phyloP scores from a whole-genome alignment of 2,113 vertebrate genomes.

The Lichenostomus cassidix region DNA sequence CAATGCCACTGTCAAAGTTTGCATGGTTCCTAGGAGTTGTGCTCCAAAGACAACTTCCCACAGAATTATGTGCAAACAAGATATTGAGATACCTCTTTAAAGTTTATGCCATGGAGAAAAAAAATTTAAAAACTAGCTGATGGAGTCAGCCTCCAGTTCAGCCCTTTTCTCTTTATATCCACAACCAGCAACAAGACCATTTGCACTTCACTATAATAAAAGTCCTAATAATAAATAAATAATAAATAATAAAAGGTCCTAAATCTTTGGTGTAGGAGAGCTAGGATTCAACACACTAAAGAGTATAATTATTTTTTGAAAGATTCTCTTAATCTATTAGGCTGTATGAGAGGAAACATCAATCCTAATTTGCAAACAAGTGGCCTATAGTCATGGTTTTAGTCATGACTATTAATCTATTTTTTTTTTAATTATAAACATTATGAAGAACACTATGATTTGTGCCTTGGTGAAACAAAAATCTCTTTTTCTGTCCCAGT shows the following conservation, averaged over 20 bases:
- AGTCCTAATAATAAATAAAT: too few species aligned
- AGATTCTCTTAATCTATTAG: not conserved
- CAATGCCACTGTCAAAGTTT: not conserved
- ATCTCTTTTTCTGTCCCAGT: constrained; percentile 58
- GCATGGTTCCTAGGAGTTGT: not conserved
- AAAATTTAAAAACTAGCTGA: not conserved
- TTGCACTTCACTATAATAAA: not conserved
- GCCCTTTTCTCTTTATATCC: not conserved
- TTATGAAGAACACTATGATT: not conserved
- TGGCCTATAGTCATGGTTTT: not conserved
- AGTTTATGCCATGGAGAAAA: not conserved
- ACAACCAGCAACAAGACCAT: not conserved
- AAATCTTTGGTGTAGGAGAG: not conserved
- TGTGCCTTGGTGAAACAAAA: not conserved
- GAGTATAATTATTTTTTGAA: not conserved
- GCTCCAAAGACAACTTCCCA: not conserved
- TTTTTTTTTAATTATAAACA: not conserved
- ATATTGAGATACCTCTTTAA: not conserved
- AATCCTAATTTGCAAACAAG: not conserved
- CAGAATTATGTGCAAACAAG: not conserved
- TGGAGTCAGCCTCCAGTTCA: not conserved
- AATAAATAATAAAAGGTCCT: not conserved
- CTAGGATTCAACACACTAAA: not conserved
- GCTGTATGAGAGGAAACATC: not conserved
- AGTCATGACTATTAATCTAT: not conserved